Base-by-base conservation (phyloP, 37 sponge, comb jelly and placozoan genomes). In the Tethya wilhelma region DNA sequence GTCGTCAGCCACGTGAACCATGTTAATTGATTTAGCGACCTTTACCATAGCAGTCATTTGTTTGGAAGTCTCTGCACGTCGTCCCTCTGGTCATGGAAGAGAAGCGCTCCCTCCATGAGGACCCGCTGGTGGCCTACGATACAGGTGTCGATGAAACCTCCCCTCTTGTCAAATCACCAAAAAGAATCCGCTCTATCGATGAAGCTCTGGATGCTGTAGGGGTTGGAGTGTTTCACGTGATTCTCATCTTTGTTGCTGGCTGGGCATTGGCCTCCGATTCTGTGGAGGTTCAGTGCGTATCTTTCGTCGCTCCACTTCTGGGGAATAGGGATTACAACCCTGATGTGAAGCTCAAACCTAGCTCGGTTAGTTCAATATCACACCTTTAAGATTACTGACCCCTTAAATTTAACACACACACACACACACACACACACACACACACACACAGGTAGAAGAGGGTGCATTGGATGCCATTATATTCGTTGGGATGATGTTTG, bases 401-500 rank as follows among this genome's bases (percentile, higher is more conserved):
- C n/a, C n/a, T n/a, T n/a, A n/a, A n/a, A n/a, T n/a, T n/a, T n/a
- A n/a, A n/a, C n/a, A n/a, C n/a, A n/a, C n/a, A n/a, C n/a, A n/a
- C n/a, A n/a, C n/a, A 78, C 67, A n/a, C n/a, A n/a, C n/a, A n/a
- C n/a, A n/a, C n/a, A n/a, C n/a, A n/a, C n/a, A n/a, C n/a, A n/a
- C n/a, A n/a, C n/a, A n/a, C 41, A 4, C 31, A 7, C 60, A 84
- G 73, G 45, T 75, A 4, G 44, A 78, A 64, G 78, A 93, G 69
- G 85, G 85, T 0, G 8, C 73, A 20, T 58, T 93, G 20, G 93
- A 88, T 29, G 84, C 89, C 40, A 79, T 84, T 38, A 93, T 93
- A 17, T 93, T 93, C 80, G 55, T 88, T 0, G 96, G 96, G 4
- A 95, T 95, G 96, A 79, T 95, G 91, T 63, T 96, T 33, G 97